Base-by-base conservation (phyloP, 1,140 invertebrate genomes). In the Chlorops oryzae region DNA sequence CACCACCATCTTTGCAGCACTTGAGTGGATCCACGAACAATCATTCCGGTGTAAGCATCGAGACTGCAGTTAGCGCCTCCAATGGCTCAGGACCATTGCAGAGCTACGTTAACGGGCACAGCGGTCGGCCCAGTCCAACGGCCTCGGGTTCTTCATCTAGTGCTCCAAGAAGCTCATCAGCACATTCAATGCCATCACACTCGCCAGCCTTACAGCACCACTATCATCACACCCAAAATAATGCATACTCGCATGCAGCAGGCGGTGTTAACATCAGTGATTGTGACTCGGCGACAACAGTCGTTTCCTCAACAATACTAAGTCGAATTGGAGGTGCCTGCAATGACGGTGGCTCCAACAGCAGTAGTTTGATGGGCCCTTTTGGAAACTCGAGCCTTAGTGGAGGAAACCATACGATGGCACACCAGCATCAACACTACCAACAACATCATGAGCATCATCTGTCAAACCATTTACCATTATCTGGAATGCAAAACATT, bases 401-500 rank as follows among this genome's bases (percentile, higher is more conserved):
- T 23, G 46, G 40, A n/a, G n/a, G n/a, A n/a, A n/a, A n/a, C n/a
- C n/a, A n/a, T 27, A 27, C 51, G 0, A 13, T 44, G 18, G 34
- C 46, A 13, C 24, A 38, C 27, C 34, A 48, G 18, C 45, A 48
- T 17, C 37, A 51, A 28, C 43, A 38, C 32, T 37, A 51, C 10
- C n/a, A n/a, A n/a, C n/a, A n/a, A n/a, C n/a, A n/a, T n/a, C n/a
- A n/a, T n/a, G n/a, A n/a, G n/a, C n/a, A n/a, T n/a, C n/a, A n/a
- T n/a, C n/a, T n/a, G n/a, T n/a, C n/a, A n/a, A n/a, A 18, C 6
- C 23, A 44, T 10, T 38, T 44, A 17, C 42, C n/a, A 32, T 41
- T 20, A n/a, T n/a, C 52, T 46, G 63, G 62, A 47, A 56, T 70
- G 46, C 57, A 70, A 64, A 67, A 70, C 65, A 70, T 70, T 56